Percentiles rank a stretch among this genome's conserved stretches.
Evolutionary conservation across 2,113 vertebrate species (phyloP).

Genomic region (Urocitellus parryii): DNA sequence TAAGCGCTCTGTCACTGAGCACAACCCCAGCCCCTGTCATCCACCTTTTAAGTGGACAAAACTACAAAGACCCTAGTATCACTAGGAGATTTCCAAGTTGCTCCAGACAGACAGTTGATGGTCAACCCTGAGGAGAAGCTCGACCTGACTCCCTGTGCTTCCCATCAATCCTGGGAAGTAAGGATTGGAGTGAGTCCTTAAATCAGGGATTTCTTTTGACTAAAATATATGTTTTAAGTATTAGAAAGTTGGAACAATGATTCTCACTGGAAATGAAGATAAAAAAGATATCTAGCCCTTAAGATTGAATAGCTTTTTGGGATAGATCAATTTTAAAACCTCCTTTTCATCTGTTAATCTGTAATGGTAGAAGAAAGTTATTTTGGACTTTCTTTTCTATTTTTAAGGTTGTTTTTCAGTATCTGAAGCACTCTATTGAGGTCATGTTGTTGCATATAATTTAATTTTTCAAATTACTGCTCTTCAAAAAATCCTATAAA

Average conservation of each 20-base stretch:
- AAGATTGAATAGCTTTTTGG: background rate
- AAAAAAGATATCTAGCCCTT: background rate
- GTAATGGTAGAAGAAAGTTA: background rate
- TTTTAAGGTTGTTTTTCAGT: background rate
- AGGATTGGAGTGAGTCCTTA: background rate
- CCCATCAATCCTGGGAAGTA: background rate
- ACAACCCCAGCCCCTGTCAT: background rate
- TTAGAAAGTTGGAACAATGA: background rate
- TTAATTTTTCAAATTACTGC: conserved; percentile 40
- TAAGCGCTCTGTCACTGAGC: too few relatives aligned
- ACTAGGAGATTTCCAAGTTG: background rate
- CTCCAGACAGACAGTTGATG: background rate
- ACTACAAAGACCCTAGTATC: background rate
- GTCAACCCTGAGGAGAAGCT: background rate
- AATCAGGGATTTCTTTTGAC: background rate
- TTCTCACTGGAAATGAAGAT: background rate
- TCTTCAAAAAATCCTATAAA: conserved; percentile 30
- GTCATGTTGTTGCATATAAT: background rate
- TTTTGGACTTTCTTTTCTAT: conserved; percentile 26
- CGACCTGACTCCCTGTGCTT: background rate
- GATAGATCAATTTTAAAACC: background rate
- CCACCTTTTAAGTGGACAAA: conserved; percentile 1
- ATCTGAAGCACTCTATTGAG: background rate
- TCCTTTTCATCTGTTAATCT: background rate
- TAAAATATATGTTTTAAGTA: background rate